Evolutionary conservation across 2,797 vertebrate genomes (phyloP), one percentile per base, ranked within the genome.

Genomic region (Tinamus major): DNA sequence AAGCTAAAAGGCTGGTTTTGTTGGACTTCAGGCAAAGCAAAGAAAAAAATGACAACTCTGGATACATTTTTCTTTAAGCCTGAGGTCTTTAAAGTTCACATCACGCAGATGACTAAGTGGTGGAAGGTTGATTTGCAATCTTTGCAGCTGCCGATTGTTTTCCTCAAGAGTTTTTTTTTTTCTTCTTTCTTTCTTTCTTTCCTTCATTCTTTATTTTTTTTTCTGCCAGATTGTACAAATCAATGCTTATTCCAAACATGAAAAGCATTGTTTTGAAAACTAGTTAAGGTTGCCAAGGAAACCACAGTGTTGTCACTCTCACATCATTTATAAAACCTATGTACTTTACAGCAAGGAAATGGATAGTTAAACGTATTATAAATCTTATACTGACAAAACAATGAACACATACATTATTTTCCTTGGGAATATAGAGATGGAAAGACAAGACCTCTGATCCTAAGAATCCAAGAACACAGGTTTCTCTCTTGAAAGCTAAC

Each of bases 261-360:
- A 91, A 95, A 93, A 87, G 3, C 31, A 92, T 56, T 92, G 90
- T 94, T 96, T 96, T 83, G 90, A 95, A 96, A 94, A 87, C 12
- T 69, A 72, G 59, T 89, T 95, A 83, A 81, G 53, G 92, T 95
- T 96, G 82, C 85, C 87, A 95, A 76, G 94, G 92, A 79, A 91
- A 96, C 90, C 39, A 83, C 42, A 76, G 9, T 63, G 59, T 93
- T 96, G 92, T 93, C 76, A 83, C 51, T 89, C 59, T 87, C 90
- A 93, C 90, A 92, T 95, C 37, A 93, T 94, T 96, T 94, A 91
- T n/a, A 87, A 93, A 93, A 93, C 49, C 82, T 80, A 53, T 95
- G 81, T 27, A 83, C 16, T 94, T 95, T 63, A 85, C 85, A 82
- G 92, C 67, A 96, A 87, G 79, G 87, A 95, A 96, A 95, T 90